Base-by-base conservation (phyloP, 1,140 invertebrate genomes). In the Apis cerana region DNA sequence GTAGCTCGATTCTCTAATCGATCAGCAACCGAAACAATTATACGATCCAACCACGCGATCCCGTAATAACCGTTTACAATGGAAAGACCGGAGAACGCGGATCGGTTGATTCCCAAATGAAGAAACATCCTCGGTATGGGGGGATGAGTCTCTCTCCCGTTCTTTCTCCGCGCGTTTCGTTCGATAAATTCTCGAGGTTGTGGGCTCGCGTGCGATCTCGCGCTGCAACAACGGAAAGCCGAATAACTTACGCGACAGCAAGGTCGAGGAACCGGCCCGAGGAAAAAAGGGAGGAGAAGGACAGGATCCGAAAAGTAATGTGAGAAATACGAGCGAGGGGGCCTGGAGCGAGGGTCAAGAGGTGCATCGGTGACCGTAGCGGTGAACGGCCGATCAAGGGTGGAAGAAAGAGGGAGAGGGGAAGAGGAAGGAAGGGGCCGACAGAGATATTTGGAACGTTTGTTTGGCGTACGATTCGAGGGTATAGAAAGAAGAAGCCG, bases 361-460 rank as follows among this genome's bases (percentile, higher is more conserved):
- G 86, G 87, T 88, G 80, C 83, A 79, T 88, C 52, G 85, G n/a
- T 61, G 72, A 65, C 76, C 62, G n/a, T 23, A 58, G 27, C 50
- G 61, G 50, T 48, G 70, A 56, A 70, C 33, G 33, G 50, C 50
- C 67, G 71, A 61, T 13, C 33, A 17, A 48, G 59, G 56, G 43
- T 33, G 54, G 15, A n/a, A 75, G 52, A 50, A 17, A 11, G 10
- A 9, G 43, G 50, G 56, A 69, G 81, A 75, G 61, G 68, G 69
- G 71, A 27, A 33, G 83, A 82, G 78, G 81, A 75, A 75, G 77
- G 70, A 43, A 77, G 58, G 83, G 70, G 48, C 71, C 64, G 59
- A 62, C 52, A 83, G 83, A 91, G 89, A 92, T 92, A 92, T 91
- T 92, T 91, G 91, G 89, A 92, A 91, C 90, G 89, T 88, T 33